These are phyloP conservation scores for Enteromius unitaeniatus DNA, from an alignment of 2,797 vertebrate genomes.

Conservation along the genomic window DNA sequence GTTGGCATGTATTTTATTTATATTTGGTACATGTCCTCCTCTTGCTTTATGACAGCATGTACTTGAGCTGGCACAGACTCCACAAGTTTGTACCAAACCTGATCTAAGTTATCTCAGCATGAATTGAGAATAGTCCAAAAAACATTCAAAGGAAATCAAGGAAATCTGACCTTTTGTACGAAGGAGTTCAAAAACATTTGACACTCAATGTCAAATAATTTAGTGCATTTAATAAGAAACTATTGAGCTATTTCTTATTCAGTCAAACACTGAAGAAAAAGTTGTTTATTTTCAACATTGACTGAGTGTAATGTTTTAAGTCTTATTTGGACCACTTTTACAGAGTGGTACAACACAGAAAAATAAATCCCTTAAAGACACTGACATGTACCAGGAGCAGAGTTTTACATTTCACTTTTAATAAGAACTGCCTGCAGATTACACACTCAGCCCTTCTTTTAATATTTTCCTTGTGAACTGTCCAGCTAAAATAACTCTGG, in stretches of 20 bases:
- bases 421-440: background rate
- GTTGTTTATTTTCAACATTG: too few species aligned
- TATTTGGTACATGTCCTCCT: too few species aligned
- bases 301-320: background rate
- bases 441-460: constrained; percentile 1
- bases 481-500: background rate
- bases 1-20: too few species aligned
- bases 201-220: too few species aligned
- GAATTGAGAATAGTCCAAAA: background rate
- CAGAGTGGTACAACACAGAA: background rate
- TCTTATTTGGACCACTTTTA: background rate
- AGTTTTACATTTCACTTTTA: background rate
- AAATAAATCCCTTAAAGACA: background rate
- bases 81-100: background rate
- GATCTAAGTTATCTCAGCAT: background rate
- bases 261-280: too few species aligned
- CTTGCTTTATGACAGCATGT: too few species aligned
- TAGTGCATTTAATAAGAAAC: too few species aligned
- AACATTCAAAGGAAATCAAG: background rate
- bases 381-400: background rate
- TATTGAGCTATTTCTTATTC: too few species aligned
- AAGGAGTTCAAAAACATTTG: background rate
- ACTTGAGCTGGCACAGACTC: background rate
- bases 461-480: constrained; percentile 15
- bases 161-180: background rate